These are phyloP conservation scores for Polyergus mexicanus DNA, from an alignment of 1,140 invertebrate genomes.

Conservation along the genomic window DNA sequence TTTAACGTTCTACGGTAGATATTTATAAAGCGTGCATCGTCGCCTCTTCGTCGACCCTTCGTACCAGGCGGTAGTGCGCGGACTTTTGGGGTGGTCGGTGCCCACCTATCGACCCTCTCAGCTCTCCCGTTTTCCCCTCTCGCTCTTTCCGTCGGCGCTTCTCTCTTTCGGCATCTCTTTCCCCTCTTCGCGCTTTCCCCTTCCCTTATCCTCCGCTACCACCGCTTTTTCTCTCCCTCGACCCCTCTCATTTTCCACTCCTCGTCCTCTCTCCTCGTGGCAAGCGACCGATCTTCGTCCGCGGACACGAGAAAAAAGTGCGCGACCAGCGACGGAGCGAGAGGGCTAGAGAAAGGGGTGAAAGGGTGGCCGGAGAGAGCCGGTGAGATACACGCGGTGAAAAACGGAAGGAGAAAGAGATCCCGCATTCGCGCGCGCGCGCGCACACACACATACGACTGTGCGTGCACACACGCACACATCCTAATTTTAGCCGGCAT, in stretches of 20 bases:
- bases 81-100: constrained; percentile 77
- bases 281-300: constrained; percentile 77
- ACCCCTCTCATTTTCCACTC: constrained; percentile 67
- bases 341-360: constrained; percentile 37
- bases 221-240: constrained; percentile 61
- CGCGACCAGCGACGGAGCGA: constrained; percentile 64
- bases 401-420: constrained; percentile 56
- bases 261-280: constrained; percentile 63
- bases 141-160: constrained; percentile 61
- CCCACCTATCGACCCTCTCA: constrained; percentile 83
- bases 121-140: constrained; percentile 67
- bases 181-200: constrained; percentile 33
- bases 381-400: constrained; percentile 53
- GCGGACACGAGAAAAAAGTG: constrained; percentile 73
- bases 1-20: constrained; percentile 81
- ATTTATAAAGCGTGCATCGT: constrained; percentile 80
- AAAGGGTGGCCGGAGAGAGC: constrained; percentile 52
- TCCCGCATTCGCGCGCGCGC: constrained; percentile 14
- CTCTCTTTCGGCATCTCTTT: constrained; percentile 23
- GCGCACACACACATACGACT: constrained; percentile 26
- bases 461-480: constrained; percentile 31
- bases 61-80: constrained; percentile 71
- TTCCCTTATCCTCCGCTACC: constrained; percentile 40
- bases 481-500: constrained; percentile 82
- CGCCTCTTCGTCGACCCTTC: constrained; percentile 68